Evolutionary conservation across 2,113 vertebrate genomes (phyloP).

Genomic region (Riparia riparia): DNA sequence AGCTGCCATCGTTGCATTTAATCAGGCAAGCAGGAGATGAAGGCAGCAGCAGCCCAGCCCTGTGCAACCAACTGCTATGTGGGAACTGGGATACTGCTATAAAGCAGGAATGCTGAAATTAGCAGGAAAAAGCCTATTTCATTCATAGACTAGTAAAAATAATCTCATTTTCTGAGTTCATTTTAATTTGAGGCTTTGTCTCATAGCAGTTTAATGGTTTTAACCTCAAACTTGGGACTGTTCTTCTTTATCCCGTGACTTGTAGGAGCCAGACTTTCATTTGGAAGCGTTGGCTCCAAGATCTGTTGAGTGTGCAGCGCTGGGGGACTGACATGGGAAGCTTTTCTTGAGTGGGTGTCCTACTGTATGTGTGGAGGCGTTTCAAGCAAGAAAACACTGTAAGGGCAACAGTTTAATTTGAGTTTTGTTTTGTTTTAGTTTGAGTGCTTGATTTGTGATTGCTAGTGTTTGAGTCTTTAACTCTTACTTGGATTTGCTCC

Average conservation of each 20-base stretch:
- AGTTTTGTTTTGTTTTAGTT: fast-evolving
- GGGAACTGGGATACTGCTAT: not conserved
- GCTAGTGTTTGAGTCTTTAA: not conserved
- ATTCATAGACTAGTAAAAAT: not conserved
- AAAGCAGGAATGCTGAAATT: not conserved
- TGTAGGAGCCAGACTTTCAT: not conserved
- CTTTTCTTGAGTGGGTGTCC: fast-evolving
- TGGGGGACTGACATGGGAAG: not conserved
- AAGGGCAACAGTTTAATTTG: fast-evolving
- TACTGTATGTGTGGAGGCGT: too few relatives aligned
- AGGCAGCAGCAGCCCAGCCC: not conserved
- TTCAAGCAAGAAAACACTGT: fast-evolving
- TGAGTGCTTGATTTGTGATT: not conserved
- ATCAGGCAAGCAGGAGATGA: not conserved
- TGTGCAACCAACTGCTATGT: fast-evolving
- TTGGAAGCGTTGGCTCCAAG: fast-evolving
- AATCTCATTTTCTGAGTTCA: fast-evolving
- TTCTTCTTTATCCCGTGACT: not conserved
- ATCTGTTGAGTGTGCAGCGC: fast-evolving
- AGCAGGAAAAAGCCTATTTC: fast-evolving
- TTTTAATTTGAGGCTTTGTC: not conserved
- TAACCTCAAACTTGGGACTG: not conserved
- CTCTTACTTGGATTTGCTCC: not conserved
- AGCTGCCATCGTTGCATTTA: not conserved
- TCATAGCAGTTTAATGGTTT: fast-evolving